Percentiles rank a stretch among this genome's conserved stretches.
Conservation (phyloP, 2,888 invertebrate species). For the Xestia rhomboidea region DNA sequence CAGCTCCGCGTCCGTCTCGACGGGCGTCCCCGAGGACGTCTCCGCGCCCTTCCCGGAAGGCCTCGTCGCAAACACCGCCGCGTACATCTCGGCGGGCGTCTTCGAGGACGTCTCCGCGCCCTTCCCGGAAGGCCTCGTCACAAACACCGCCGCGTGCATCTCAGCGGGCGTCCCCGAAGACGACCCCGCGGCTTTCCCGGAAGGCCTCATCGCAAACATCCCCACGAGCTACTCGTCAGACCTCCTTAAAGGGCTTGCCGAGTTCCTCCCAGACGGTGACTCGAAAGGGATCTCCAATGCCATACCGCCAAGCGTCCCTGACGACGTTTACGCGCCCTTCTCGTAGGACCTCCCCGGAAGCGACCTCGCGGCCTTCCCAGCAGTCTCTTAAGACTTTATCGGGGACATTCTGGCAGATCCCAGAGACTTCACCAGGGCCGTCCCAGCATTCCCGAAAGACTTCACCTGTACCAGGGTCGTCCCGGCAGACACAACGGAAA, state of each 20-base stretch:
- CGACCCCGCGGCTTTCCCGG: not conserved
- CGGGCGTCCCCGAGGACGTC: constrained; percentile 41
- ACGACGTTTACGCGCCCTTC: not conserved
- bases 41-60: constrained; percentile 17
- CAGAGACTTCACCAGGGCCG: not conserved
- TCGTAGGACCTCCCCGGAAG: not conserved
- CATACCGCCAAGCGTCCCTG: not conserved
- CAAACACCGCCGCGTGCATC: constrained; percentile 12
- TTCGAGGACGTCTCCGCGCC: constrained; percentile 29
- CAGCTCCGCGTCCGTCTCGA: constrained; percentile 16
- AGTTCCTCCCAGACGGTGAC: not conserved
- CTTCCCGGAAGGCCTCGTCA: constrained; percentile 15
- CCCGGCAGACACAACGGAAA: not conserved
- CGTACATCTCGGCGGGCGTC: constrained; percentile 21
- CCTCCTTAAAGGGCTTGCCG: not conserved
- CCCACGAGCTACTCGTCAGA: not conserved
- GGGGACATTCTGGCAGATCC: not conserved
- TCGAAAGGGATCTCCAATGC: not conserved
- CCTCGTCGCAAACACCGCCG: constrained; percentile 14
- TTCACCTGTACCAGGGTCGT: not conserved
- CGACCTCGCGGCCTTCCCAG: not conserved
- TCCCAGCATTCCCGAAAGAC: not conserved
- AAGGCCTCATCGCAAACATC: not conserved
- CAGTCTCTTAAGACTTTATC: not conserved
- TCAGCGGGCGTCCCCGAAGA: constrained; percentile 17